Base-by-base conservation (phyloP, 2,113 vertebrate species). In the Dipodomys merriami region DNA sequence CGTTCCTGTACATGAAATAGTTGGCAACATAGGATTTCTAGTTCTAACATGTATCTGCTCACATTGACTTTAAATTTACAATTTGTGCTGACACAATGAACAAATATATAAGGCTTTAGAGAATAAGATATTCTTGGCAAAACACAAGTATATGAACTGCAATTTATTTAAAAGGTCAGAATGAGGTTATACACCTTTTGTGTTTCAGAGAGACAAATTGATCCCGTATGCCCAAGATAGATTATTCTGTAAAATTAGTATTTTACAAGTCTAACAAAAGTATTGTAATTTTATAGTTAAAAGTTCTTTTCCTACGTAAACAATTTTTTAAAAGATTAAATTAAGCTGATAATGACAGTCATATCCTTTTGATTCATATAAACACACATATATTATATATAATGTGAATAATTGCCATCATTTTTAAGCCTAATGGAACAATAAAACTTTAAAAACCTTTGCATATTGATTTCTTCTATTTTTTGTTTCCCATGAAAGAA, bases 81-180 rank as follows among this genome's bases (percentile, higher is more conserved):
- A 78, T 92, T 94, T 88, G 44, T 60, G 7, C 53, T 78, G 83
- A 89, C 62, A 90, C 49, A 90, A 74, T 1, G 78, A 69, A 19
- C 57, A 60, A 83, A 77, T 4, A 33, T 25, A 83, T 0, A 93
- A 44, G 7, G 5, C 7, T 78, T 91, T 82, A 85, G 65, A 90
- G 39, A 57, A 73, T 74, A 79, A 94, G 78, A 68, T 44, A 65
- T 72, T 91, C 49, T 85, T 74, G 53, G 78, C 49, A 88, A 91
- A 86, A 85, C 2, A 33, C 57, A 95, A 25, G 65, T 33, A n/a
- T 2, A 25, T 87, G 91, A 90, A 65, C 33, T 93, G 27, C 33
- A 76, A 46, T 93, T 91, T 91, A 64, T 93, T 91, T 95, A 67
- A 91, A 94, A 94, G 91, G 64, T 82, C 33, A 91, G 12, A 53